A percentile compares a stretch with the other conserved stretches of the same genome.
These are phyloP conservation scores for Mnemiopsis leidyi DNA, from an alignment of 37 sponge, comb jelly and placozoan genomes.

Conservation along the genomic window DNA sequence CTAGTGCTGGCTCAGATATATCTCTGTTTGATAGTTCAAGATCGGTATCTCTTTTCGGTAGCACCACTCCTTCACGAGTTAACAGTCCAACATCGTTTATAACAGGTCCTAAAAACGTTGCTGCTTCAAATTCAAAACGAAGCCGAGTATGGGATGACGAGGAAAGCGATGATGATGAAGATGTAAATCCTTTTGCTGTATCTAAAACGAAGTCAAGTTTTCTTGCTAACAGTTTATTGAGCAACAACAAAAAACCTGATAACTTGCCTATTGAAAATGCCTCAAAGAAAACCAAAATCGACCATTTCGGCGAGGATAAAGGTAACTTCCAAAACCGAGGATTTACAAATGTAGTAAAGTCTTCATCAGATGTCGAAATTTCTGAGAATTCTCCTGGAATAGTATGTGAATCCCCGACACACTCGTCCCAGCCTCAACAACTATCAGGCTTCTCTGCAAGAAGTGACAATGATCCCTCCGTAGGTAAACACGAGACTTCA, in stretches of 20 bases:
- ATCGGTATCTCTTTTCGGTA: not conserved
- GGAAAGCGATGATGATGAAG: constrained; percentile 18
- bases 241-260: not conserved
- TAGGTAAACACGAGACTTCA: not conserved
- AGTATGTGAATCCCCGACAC: not conserved
- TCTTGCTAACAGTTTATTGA: not conserved
- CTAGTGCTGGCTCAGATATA: not conserved
- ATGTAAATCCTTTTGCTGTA: constrained; percentile 14
- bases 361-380: not conserved
- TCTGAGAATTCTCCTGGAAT: not conserved
- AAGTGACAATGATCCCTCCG: not conserved
- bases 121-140: not conserved
- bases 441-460: too few relatives aligned
- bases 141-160: not conserved
- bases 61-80: not conserved
- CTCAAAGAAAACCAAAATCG: not conserved
- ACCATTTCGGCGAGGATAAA: not conserved
- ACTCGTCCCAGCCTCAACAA: not conserved
- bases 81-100: not conserved
- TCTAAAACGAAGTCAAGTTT: not conserved
- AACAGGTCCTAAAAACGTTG: not conserved
- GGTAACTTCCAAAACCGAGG: not conserved
- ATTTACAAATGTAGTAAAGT: not conserved
- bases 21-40: not conserved
- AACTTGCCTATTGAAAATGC: not conserved